These are phyloP conservation scores for Peromyscus polionotus DNA, from an alignment of 2,113 vertebrate genomes.

Conservation along the genomic window DNA sequence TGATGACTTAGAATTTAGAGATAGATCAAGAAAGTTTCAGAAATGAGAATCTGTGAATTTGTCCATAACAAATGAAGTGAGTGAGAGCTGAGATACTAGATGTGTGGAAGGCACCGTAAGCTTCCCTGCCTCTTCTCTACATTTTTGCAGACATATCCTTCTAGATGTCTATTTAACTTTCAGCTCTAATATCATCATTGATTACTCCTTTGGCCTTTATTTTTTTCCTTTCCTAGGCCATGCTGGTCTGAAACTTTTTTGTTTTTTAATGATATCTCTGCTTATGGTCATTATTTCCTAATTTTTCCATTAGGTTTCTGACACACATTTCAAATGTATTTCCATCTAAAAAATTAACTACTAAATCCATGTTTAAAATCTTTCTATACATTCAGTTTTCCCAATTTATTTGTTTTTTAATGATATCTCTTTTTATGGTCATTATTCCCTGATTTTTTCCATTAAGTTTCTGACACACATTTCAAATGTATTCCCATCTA, in stretches of 20 bases:
- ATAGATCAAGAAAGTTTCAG: neutral
- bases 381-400: neutral
- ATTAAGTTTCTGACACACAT: neutral
- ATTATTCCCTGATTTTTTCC: neutral
- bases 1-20: neutral
- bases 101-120: neutral
- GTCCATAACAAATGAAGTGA: neutral
- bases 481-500: neutral
- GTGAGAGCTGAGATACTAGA: neutral
- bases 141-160: neutral
- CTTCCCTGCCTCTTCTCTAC: too few relatives aligned
- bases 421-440: too few relatives aligned
- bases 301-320: neutral
- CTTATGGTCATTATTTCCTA: too few relatives aligned
- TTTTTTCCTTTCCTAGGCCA: neutral
- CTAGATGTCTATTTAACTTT: neutral
- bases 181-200: neutral
- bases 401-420: neutral
- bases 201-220: neutral
- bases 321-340: neutral
- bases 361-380: neutral
- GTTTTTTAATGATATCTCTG: too few relatives aligned
- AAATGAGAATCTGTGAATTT: neutral
- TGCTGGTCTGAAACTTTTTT: neutral
- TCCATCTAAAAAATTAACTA: slow-evolving; percentile 5